Percentiles rank a stretch among this genome's conserved stretches.
These are phyloP conservation scores for Drosophila pandora DNA, from an alignment of 1,140 invertebrate genomes.

Conservation along the genomic window DNA sequence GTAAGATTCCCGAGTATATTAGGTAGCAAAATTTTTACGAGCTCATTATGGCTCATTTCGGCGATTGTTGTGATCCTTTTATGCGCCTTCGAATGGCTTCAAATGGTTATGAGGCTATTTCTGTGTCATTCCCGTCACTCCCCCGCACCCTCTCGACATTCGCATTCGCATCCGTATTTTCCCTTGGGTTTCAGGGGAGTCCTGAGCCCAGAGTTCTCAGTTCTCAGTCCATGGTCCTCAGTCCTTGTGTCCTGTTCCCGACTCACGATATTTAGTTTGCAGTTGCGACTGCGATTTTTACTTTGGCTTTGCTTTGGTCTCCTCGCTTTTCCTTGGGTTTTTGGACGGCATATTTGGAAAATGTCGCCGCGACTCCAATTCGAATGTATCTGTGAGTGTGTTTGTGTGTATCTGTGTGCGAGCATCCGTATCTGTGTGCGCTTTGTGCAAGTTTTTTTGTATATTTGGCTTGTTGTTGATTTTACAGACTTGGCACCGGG, in stretches of 20 bases:
- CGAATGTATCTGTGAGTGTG: slow-evolving; percentile 17
- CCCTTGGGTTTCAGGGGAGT: slow-evolving; percentile 16
- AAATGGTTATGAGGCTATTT: slow-evolving; percentile 84
- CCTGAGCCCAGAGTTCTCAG: slow-evolving; percentile 3
- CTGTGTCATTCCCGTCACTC: slow-evolving; percentile 66
- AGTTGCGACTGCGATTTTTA: slow-evolving; percentile 80
- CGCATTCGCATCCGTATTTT: slow-evolving; percentile 44
- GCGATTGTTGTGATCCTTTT: slow-evolving; percentile 84
- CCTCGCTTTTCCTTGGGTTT: slow-evolving; percentile 47
- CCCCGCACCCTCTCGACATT: slow-evolving; percentile 21
- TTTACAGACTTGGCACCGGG: slow-evolving; percentile 75
- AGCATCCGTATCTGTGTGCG: slow-evolving; percentile 36
- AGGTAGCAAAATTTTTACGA: slow-evolving; percentile 84
- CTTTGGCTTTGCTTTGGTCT: slow-evolving; percentile 57
- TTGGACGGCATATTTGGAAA: slow-evolving; percentile 68
- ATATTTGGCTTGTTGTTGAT: slow-evolving; percentile 79
- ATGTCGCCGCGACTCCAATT: slow-evolving; percentile 61
- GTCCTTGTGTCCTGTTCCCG: slow-evolving; percentile 30
- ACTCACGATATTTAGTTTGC: slow-evolving; percentile 77
- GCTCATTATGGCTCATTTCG: slow-evolving; percentile 84
- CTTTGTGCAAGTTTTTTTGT: slow-evolving; percentile 75
- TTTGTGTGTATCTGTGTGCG: slow-evolving; percentile 6
- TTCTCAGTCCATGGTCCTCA: not conserved
- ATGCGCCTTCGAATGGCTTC: slow-evolving; percentile 84
- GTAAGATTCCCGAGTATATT: slow-evolving; percentile 83